Base-by-base conservation (phyloP, 2,797 vertebrate species). In the Chloroceryle amazona region DNA sequence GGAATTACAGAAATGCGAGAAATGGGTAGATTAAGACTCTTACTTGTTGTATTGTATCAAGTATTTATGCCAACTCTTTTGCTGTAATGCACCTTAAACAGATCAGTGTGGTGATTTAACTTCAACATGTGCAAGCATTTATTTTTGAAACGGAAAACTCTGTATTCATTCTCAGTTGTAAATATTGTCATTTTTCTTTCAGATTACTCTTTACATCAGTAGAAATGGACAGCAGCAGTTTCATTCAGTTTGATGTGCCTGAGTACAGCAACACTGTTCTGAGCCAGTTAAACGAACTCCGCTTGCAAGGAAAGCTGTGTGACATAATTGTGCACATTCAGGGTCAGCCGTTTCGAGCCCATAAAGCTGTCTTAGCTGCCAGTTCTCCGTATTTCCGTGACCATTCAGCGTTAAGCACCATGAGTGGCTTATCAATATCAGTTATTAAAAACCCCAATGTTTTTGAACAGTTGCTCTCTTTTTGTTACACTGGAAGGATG, bases 401-500 rank as follows among this genome's bases (percentile, higher is more conserved):
- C 98, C 99, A 99, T 99, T 99, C 99, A 5, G 98, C 99, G 44
- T 97, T 99, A 85, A 99, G 99, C 97, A 99, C 99, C 96, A 99
- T 99, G 99, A 99, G 99, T 94, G 99, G 99, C 98, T 98, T 99
- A 96, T 99, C 99, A 42, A 99, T 99, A 98, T 99, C 99, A 1
- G 99, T 99, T 96, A 99, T 99, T 97, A 99, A 99, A 97, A 99
- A 98, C 94, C 99, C 99, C 29, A 99, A 99, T 84, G 99, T 99
- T 95, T 99, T 99, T 81, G 99, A 99, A 96, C 99, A 99, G 98
- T 98, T 99, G 95, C 98, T 99, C 62, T 99, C 99, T 18, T 99
- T 99, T 98, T 99, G 99, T 98, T 99, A 99, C 98, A 99, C 99
- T 75, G 99, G 99, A 98, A 99, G 98, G 97, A 99, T 99, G 99